A percentile compares a stretch with the other conserved stretches of the same genome.
Conservation (phyloP, 2,888 invertebrate genomes). For the Cantharis flavilabris region DNA sequence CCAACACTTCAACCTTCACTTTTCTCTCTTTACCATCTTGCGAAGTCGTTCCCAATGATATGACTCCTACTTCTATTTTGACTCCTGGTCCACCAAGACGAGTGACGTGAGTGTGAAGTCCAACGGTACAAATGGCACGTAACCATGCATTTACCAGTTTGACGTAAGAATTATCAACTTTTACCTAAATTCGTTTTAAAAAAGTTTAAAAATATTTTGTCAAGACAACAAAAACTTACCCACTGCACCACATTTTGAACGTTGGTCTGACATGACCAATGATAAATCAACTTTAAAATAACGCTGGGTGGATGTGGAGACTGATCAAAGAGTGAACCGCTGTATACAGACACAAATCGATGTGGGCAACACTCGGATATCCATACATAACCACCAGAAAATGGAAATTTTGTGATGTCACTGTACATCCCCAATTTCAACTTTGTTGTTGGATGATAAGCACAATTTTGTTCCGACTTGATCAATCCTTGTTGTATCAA, state of each 20-base stretch:
- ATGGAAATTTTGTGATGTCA: slow-evolving; percentile 82
- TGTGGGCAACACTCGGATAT: slow-evolving; percentile 86
- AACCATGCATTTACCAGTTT: slow-evolving; percentile 72
- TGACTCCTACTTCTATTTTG: slow-evolving; percentile 80
- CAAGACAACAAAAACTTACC: slow-evolving; percentile 62
- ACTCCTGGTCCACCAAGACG: slow-evolving; percentile 74
- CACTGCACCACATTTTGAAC: slow-evolving; percentile 87
- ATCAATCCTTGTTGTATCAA: slow-evolving; percentile 84
- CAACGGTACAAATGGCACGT: slow-evolving; percentile 78
- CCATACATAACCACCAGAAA: slow-evolving; percentile 91
- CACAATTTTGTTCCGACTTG: slow-evolving; percentile 78
- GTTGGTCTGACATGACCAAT: slow-evolving; percentile 90
- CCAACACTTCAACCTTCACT: slow-evolving; percentile 87
- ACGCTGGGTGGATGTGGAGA: slow-evolving; percentile 84
- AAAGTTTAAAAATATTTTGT: not conserved
- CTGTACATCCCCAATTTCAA: slow-evolving; percentile 85
- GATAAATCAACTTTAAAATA: slow-evolving; percentile 82
- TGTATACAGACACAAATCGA: slow-evolving; percentile 84
- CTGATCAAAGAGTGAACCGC: slow-evolving; percentile 85
- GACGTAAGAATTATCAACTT: slow-evolving; percentile 72
- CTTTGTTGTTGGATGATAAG: slow-evolving; percentile 68
- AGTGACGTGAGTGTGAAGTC: slow-evolving; percentile 76
- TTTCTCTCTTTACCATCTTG: slow-evolving; percentile 68
- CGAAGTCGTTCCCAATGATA: slow-evolving; percentile 84
- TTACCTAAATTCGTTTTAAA: slow-evolving; percentile 47